Evolutionary conservation across 1,140 invertebrate genomes (phyloP).

Genomic region (Apis mellifera): Amel_HAv3.1 CM009933.2:12016501-12017000

Average conservation of each 20-base stretch:
- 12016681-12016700: background rate
- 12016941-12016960: slow-evolving; percentile 16
- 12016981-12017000: too few species aligned
- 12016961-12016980: background rate
- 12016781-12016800: background rate
- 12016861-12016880: slow-evolving; percentile 48
- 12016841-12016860: slow-evolving; percentile 20
- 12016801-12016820: background rate
- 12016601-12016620: background rate
- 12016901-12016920: slow-evolving; percentile 58
- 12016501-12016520: slow-evolving; percentile 14
- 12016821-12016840: slow-evolving; percentile 18
- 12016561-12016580: background rate
- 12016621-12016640: background rate
- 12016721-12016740: background rate
- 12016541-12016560: background rate
- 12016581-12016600: background rate
- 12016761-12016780: background rate
- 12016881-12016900: slow-evolving; percentile 57
- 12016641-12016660: background rate
- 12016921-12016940: slow-evolving; percentile 49
- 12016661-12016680: background rate
- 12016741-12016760: background rate
- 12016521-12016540: background rate
- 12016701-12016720: background rate